These are phyloP conservation scores for Cosmia pyralina DNA, from an alignment of 2,888 invertebrate species.

Conservation along the genomic window DNA sequence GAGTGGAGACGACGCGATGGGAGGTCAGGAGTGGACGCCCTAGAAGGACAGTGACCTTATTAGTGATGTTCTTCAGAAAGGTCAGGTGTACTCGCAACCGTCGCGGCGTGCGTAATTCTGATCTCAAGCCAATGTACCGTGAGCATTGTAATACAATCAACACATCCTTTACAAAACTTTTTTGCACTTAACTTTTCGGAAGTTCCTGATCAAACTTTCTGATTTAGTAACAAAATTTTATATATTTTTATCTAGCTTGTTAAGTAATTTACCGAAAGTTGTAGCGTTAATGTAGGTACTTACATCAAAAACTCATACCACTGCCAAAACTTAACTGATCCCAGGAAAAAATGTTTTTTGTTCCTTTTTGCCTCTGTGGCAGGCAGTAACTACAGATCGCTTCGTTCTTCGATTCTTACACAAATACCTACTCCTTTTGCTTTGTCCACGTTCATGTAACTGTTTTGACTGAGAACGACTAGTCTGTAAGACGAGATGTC, in stretches of 20 bases:
- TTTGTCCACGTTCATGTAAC: neutral
- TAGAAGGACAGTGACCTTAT: neutral
- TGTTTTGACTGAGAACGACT: neutral
- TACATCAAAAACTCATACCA: neutral
- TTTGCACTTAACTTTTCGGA: neutral
- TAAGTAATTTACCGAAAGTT: conserved; percentile 1
- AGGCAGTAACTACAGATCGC: neutral
- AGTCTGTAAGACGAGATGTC: too few species aligned
- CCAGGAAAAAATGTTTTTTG: neutral
- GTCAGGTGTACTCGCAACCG: too few species aligned
- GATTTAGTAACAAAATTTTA: conserved; percentile 2
- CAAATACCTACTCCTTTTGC: neutral
- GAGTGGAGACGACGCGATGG: too few species aligned
- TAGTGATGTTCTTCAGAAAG: neutral
- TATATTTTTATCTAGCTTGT: neutral
- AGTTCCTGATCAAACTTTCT: neutral
- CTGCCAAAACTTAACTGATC: neutral
- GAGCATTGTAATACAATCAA: neutral
- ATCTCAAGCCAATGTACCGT: too few species aligned
- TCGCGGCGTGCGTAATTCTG: too few species aligned
- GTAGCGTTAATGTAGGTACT: neutral
- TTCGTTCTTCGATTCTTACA: neutral
- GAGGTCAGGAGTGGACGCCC: neutral
- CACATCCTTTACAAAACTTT: neutral
- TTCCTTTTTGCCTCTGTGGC: neutral